These are phyloP conservation scores for Siniperca knerii DNA, from an alignment of 2,113 vertebrate genomes.

Conservation along the genomic window DNA sequence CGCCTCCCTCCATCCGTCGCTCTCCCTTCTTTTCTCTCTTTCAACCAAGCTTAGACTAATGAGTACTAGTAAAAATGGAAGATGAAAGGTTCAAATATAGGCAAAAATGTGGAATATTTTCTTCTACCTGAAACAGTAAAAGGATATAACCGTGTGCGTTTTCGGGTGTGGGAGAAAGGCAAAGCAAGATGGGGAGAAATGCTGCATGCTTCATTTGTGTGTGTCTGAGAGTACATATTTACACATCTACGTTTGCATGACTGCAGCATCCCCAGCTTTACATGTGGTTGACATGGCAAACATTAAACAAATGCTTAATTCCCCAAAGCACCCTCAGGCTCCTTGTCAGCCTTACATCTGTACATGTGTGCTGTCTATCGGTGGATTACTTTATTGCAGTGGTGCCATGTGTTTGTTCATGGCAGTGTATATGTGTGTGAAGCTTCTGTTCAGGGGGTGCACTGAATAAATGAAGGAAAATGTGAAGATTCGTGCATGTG, in stretches of 20 bases:
- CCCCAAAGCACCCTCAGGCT: constrained; percentile 48
- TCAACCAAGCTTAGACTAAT: constrained; percentile 57
- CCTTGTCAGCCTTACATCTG: constrained; percentile 42
- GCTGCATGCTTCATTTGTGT: neutral
- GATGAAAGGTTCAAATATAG: constrained; percentile 56
- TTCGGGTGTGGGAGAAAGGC: neutral
- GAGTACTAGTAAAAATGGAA: constrained; percentile 56
- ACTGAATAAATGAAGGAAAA: constrained; percentile 3
- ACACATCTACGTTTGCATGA: constrained; percentile 48
- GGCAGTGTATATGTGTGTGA: neutral
- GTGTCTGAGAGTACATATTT: constrained; percentile 32
- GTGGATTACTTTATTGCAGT: constrained; percentile 23
- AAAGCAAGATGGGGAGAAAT: neutral
- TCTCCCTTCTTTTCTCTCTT: constrained; percentile 30
- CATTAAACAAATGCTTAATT: constrained; percentile 57
- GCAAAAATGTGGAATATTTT: constrained; percentile 46
- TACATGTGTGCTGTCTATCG: constrained; percentile 36
- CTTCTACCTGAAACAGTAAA: constrained; percentile 15
- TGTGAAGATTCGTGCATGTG: neutral
- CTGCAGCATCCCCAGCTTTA: constrained; percentile 47
- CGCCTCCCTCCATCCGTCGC: constrained; percentile 30
- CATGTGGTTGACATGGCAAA: constrained; percentile 57
- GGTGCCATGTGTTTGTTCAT: constrained; percentile 4
- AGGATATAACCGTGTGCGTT: constrained; percentile 1
- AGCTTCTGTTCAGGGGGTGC: neutral